A percentile compares a stretch with the other conserved stretches of the same genome.
phyloP scores from a whole-genome alignment of 1,140 invertebrate species.

The Sycophaga agraensis region DNA sequence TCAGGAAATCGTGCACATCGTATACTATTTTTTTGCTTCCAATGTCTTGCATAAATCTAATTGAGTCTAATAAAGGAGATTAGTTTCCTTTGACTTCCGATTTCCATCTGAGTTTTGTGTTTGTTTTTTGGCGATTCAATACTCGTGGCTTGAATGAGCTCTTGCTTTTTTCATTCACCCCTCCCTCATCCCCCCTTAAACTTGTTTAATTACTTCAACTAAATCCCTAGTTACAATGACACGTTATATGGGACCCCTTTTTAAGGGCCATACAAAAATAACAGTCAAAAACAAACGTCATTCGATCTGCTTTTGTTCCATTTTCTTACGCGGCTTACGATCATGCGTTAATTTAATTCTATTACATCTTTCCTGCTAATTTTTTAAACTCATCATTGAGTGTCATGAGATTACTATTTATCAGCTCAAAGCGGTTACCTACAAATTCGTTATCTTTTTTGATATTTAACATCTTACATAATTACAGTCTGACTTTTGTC shows the following conservation, averaged over 20 bases:
- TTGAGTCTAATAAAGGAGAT: conserved; percentile 7
- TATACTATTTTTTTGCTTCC: conserved; percentile 33
- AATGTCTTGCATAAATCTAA: conserved; percentile 30
- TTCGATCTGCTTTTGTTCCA: conserved; percentile 26
- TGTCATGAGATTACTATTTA: conserved; percentile 16
- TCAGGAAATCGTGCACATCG: conserved; percentile 42
- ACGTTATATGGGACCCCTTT: conserved; percentile 37
- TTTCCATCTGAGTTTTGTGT: conserved; percentile 22
- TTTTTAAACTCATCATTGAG: conserved; percentile 7
- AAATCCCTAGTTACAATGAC: conserved; percentile 42
- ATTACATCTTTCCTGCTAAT: conserved; percentile 14
- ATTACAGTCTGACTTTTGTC: neutral
- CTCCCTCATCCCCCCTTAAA: conserved; percentile 9
- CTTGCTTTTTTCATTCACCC: conserved; percentile 6
- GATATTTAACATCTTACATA: neutral
- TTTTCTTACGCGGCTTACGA: conserved; percentile 21
- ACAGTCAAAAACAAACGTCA: conserved; percentile 48
- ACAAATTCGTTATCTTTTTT: neutral
- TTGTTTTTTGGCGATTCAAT: conserved; percentile 28
- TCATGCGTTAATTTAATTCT: conserved; percentile 31
- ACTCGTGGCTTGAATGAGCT: conserved; percentile 30
- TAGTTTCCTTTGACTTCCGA: conserved; percentile 16
- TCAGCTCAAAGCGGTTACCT: conserved; percentile 5
- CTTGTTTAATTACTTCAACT: conserved; percentile 34
- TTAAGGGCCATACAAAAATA: conserved; percentile 51